Conservation (phyloP, 2,113 vertebrate genomes). For the Osmerus mordax region DNA sequence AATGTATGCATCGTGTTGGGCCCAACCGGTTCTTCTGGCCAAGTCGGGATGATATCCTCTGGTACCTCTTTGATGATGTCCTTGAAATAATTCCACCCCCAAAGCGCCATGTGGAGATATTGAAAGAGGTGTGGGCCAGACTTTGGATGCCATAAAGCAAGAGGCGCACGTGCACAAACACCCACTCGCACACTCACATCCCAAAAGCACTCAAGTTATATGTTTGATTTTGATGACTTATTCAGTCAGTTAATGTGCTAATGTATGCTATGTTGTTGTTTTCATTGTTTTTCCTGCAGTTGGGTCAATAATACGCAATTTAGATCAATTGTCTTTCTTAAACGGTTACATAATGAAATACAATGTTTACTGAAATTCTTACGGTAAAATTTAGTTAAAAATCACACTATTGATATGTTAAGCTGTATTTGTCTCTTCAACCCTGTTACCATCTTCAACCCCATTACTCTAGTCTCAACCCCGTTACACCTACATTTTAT, state of each 20-base stretch:
- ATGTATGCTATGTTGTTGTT: neutral
- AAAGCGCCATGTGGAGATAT: neutral
- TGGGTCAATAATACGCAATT: neutral
- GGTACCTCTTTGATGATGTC: slow-evolving; percentile 7
- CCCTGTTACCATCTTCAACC: too few species aligned
- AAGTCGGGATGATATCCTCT: neutral
- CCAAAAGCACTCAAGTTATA: too few species aligned
- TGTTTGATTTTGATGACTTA: too few species aligned
- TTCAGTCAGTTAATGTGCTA: too few species aligned
- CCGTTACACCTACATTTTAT: too few species aligned
- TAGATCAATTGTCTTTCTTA: neutral
- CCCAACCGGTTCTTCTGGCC: neutral
- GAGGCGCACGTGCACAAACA: neutral
- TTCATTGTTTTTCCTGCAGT: neutral
- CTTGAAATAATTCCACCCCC: slow-evolving; percentile 5
- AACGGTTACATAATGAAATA: neutral
- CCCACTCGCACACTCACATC: neutral
- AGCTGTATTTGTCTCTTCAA: too few species aligned
- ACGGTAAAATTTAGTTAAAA: too few species aligned
- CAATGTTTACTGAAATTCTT: too few species aligned
- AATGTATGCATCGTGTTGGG: neutral
- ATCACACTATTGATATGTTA: too few species aligned
- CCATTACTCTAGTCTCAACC: too few species aligned
- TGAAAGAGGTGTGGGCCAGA: neutral
- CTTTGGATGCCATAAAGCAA: slow-evolving; percentile 3